phyloP scores from a whole-genome alignment of 1,140 invertebrate genomes.

The Teleopsis dalmanni region DNA sequence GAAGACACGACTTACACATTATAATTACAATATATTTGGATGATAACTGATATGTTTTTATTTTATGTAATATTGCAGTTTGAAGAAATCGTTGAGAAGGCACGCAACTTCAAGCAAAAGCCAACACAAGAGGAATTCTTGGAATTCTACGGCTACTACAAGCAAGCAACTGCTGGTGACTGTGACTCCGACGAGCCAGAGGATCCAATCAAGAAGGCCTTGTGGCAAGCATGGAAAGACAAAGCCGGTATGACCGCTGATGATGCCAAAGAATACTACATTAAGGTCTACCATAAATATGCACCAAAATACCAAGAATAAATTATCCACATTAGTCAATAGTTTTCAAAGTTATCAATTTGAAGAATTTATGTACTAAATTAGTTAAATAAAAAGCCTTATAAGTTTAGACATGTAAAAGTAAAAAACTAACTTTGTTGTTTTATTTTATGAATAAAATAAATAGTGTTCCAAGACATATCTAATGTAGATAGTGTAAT shows the following conservation, averaged over 20 bases:
- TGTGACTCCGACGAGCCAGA: slow-evolving; percentile 74
- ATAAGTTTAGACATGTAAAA: no score
- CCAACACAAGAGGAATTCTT: slow-evolving; percentile 78
- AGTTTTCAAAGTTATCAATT: not conserved
- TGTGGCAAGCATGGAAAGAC: slow-evolving; percentile 87
- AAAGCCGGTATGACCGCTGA: slow-evolving; percentile 74
- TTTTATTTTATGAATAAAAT: no score
- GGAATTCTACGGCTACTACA: slow-evolving; percentile 80
- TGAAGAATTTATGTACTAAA: not conserved
- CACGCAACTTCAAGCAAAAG: slow-evolving; percentile 68
- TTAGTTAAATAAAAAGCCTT: no score
- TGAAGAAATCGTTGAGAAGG: slow-evolving; percentile 51
- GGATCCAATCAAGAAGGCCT: slow-evolving; percentile 91
- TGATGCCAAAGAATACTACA: slow-evolving; percentile 76
- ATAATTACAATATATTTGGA: not conserved
- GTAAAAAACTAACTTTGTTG: no score
- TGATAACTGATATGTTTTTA: slow-evolving; percentile 1
- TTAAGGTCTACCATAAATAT: slow-evolving; percentile 66
- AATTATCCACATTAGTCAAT: not conserved
- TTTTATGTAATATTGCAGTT: slow-evolving; percentile 18
- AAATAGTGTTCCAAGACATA: no score
- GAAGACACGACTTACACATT: not conserved
- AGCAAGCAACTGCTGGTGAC: slow-evolving; percentile 85
- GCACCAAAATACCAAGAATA: slow-evolving; percentile 41
- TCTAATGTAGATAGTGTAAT: no score